Conservation (phyloP, 2,888 invertebrate species). For the Periphyllus acericola region DNA sequence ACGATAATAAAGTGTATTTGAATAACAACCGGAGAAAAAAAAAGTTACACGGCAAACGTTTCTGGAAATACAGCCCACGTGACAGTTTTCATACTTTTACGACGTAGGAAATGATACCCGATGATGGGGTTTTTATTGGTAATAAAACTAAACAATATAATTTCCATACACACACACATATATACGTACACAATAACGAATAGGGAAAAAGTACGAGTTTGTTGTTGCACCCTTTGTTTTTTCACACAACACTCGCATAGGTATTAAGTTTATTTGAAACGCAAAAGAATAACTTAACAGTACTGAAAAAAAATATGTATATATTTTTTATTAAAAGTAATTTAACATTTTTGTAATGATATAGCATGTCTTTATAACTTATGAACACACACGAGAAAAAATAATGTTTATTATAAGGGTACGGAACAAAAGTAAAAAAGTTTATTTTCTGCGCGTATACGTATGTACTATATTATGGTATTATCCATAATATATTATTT, state of each 20-base stretch:
- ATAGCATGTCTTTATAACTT: background rate
- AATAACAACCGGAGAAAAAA: background rate
- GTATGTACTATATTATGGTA: too few species aligned
- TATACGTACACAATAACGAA: background rate
- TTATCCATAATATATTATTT: too few species aligned
- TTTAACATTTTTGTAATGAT: background rate
- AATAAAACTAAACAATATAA: conserved; percentile 12
- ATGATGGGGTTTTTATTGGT: conserved; percentile 7
- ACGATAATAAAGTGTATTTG: background rate
- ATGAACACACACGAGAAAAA: background rate
- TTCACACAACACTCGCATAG: background rate
- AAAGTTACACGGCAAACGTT: background rate
- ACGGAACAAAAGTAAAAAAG: background rate
- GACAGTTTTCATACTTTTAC: background rate
- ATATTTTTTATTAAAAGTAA: background rate
- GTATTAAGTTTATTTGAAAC: background rate
- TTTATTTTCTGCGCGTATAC: background rate
- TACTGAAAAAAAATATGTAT: background rate
- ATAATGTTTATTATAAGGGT: background rate
- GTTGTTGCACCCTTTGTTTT: background rate
- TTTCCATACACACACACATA: background rate
- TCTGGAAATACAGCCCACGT: background rate
- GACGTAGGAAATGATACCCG: background rate
- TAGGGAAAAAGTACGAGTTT: background rate
- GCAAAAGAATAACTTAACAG: background rate